These are phyloP conservation scores for Macrocentrus cingulum DNA, from an alignment of 1,140 invertebrate species.

Conservation along the genomic window DNA sequence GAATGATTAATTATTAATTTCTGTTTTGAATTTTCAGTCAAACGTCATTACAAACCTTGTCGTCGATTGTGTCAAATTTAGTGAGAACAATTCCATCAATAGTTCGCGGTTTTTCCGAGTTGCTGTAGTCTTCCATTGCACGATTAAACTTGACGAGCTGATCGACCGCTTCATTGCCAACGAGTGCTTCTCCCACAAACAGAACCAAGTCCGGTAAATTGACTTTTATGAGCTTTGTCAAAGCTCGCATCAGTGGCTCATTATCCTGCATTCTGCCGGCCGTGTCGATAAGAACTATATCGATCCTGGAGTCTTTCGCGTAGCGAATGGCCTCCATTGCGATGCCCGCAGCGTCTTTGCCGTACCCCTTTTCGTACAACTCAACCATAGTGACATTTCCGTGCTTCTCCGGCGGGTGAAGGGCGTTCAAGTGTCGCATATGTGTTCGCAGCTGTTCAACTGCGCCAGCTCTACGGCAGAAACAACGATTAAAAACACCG, in stretches of 20 bases:
- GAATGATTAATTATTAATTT: constrained; percentile 5
- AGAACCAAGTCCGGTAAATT: constrained; percentile 97
- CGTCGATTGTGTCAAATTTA: constrained; percentile 99
- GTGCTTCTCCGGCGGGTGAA: constrained; percentile 82
- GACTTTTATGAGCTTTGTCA: constrained; percentile 85
- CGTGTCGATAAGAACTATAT: constrained; percentile 96
- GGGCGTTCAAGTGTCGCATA: constrained; percentile 87
- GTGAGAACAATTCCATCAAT: constrained; percentile 98
- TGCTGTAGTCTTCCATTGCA: constrained; percentile 87
- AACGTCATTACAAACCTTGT: constrained; percentile 71
- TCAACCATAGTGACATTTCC: constrained; percentile 80
- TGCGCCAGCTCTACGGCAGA: constrained; percentile 87
- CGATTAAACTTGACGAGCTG: constrained; percentile 99
- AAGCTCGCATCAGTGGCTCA: constrained; percentile 95
- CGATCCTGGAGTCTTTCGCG: constrained; percentile 77
- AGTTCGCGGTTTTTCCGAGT: constrained; percentile 80
- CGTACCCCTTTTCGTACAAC: constrained; percentile 97
- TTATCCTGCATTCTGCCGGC: constrained; percentile 99
- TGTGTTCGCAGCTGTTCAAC: constrained; percentile 98
- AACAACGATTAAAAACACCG: no score
- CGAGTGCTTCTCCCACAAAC: constrained; percentile 98
- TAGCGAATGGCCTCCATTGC: constrained; percentile 95
- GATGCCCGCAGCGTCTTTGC: constrained; percentile 97
- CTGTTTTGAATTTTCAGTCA: constrained; percentile 5
- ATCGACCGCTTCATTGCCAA: constrained; percentile 99